These are phyloP conservation scores for Steatornis caripensis DNA, from an alignment of 2,113 vertebrate species.

Conservation along the genomic window DNA sequence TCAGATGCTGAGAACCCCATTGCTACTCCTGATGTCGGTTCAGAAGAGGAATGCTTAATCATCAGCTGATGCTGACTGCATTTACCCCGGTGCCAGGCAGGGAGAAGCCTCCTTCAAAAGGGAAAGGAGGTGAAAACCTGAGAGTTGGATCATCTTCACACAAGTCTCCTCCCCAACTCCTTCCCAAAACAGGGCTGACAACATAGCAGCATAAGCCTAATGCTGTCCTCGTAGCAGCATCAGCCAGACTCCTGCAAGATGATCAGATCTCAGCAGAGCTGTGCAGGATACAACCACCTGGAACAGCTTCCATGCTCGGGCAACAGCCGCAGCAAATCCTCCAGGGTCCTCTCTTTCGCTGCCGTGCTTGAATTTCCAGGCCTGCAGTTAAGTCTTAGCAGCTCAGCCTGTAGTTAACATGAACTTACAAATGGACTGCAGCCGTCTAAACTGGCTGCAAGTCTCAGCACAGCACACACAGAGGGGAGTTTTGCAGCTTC, in stretches of 20 bases:
- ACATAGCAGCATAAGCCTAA: no score
- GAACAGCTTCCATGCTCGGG: neutral
- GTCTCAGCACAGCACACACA: neutral
- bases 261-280: neutral
- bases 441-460: neutral
- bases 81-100: accelerated
- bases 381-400: neutral
- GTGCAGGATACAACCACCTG: neutral
- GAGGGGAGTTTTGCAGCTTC: neutral
- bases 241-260: neutral
- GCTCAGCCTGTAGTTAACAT: neutral
- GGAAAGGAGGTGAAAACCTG: no score
- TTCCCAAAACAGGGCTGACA: neutral
- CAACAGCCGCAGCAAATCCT: neutral
- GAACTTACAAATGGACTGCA: neutral
- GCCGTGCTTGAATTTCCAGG: neutral
- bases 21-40: neutral
- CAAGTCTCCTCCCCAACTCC: neutral
- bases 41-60: neutral
- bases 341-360: neutral
- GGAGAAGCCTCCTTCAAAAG: accelerated
- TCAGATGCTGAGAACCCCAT: accelerated
- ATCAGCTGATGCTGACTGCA: accelerated
- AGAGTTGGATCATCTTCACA: neutral
- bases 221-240: neutral